Base-by-base conservation (phyloP, 2,113 vertebrate species). In the Poecile atricapillus region DNA sequence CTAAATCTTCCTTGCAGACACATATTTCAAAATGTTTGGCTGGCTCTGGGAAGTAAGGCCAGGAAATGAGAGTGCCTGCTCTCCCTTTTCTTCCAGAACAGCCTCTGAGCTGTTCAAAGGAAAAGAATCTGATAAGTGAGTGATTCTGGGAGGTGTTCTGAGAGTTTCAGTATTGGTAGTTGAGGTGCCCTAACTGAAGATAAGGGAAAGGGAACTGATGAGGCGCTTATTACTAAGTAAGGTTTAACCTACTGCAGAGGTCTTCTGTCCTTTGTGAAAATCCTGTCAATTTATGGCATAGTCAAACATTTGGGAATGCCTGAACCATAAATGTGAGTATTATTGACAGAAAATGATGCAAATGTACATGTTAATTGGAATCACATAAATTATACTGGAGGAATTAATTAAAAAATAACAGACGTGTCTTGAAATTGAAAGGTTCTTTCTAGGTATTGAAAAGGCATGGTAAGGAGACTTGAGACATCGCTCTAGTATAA, bases 311-410 rank as follows among this genome's bases (percentile, higher is more conserved):
- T 95, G 79, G 70, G 93, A 96, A 69, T 64, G 35, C 59, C 83
- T 96, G 78, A 95, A 84, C 84, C 94, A 41, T 70, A 93, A 95
- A 82, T 81, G 47, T 90, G 76, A 91, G 94, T 95, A 13, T 86
- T 95, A 94, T 47, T 90, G 94, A 84, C 74, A 89, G 70, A 96
- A 97, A 95, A 94, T 93, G 59, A 96, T 90, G 70, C 70, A 91
- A 90, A 93, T 8, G 11, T 74, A 76, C 50, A 28, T 47, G 81
- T 90, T 95, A 97, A 95, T 96, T 97, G 82, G 60, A 89, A 90
- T 53, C 52, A 55, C 30, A n/a, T 92, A 88, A 74, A 90, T 84
- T 90, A 64, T 56, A 83, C 20, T 91, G 41, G 55, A 96, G 35
- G 87, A 95, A 93, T 94, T 97, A 92, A 94, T 97, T 94, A 69